Evolutionary conservation across 2,888 invertebrate species (phyloP).

Genomic region (Noctuana brunneofusca): DNA sequence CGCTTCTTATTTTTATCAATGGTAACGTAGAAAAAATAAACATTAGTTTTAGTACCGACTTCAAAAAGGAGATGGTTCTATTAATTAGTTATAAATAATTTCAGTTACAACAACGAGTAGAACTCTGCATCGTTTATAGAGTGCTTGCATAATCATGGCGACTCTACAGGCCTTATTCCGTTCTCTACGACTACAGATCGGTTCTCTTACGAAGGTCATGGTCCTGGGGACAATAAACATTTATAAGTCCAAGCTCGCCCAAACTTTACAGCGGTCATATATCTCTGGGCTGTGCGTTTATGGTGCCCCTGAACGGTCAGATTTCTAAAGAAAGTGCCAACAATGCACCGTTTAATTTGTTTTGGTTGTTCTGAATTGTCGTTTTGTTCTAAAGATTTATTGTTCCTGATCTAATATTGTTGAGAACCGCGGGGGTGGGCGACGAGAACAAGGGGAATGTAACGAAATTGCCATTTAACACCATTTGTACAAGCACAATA

Average conservation of each 20-base stretch:
- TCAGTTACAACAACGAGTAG: too few species aligned
- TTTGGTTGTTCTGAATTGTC: slow-evolving; percentile 72
- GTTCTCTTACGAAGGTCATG: slow-evolving; percentile 1
- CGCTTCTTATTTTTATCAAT: too few species aligned
- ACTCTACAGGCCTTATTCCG: background rate
- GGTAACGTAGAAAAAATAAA: too few species aligned
- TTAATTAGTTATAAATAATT: too few species aligned
- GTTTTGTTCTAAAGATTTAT: slow-evolving; percentile 63
- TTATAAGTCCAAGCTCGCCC: slow-evolving; percentile 43
- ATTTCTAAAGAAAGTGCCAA: slow-evolving; percentile 48
- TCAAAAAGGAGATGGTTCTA: too few species aligned
- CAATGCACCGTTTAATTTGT: slow-evolving; percentile 69
- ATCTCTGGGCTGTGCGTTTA: slow-evolving; percentile 55
- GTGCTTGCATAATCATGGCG: background rate
- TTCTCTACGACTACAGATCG: background rate
- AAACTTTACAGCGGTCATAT: slow-evolving; percentile 69
- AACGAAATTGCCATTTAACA: slow-evolving; percentile 9
- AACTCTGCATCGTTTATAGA: too few species aligned
- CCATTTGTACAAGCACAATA: slow-evolving; percentile 10
- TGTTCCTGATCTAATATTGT: slow-evolving; percentile 56
- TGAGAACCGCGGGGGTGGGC: slow-evolving; percentile 49
- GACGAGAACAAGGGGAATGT: slow-evolving; percentile 4
- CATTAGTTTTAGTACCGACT: too few species aligned
- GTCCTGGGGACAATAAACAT: slow-evolving; percentile 43
- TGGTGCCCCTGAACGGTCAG: slow-evolving; percentile 72